These are phyloP conservation scores for Paracentrotus lividus DNA, from an alignment of 53 echinoderm and acorn worm genomes.

Conservation along the genomic window DNA sequence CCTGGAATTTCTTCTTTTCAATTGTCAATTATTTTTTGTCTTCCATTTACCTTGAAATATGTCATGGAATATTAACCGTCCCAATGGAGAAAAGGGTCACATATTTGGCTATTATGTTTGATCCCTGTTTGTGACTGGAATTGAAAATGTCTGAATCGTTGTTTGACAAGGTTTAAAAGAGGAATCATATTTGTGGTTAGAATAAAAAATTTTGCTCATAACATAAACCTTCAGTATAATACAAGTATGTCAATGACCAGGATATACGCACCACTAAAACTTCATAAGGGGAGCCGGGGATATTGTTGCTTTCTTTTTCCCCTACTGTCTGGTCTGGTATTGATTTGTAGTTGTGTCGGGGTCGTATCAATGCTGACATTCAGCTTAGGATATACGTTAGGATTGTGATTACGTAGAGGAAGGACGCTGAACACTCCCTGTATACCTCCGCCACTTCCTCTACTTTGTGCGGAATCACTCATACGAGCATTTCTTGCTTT, in stretches of 20 bases:
- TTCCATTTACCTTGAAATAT: background rate
- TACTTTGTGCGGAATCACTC: background rate
- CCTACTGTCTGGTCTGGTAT: background rate
- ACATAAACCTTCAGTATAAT: background rate
- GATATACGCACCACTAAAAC: background rate
- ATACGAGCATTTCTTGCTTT: background rate
- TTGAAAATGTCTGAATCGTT: background rate
- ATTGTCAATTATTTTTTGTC: too few relatives aligned
- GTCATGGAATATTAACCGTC: background rate
- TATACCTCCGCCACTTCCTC: background rate
- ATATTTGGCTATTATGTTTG: constrained; percentile 18
- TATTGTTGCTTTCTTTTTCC: too few relatives aligned
- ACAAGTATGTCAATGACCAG: background rate
- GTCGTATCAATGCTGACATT: background rate
- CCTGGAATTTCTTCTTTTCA: constrained; percentile 6
- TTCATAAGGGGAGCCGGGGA: too few relatives aligned
- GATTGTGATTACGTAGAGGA: constrained; percentile 23
- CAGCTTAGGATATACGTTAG: background rate
- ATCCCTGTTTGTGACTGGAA: background rate
- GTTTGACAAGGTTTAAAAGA: background rate
- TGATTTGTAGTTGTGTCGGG: constrained; percentile 3
- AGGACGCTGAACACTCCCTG: background rate
- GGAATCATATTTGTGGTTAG: background rate
- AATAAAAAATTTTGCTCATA: background rate
- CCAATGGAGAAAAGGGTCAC: background rate